phyloP scores from a whole-genome alignment of 2,113 vertebrate genomes.

The Elephantulus edwardii region DNA sequence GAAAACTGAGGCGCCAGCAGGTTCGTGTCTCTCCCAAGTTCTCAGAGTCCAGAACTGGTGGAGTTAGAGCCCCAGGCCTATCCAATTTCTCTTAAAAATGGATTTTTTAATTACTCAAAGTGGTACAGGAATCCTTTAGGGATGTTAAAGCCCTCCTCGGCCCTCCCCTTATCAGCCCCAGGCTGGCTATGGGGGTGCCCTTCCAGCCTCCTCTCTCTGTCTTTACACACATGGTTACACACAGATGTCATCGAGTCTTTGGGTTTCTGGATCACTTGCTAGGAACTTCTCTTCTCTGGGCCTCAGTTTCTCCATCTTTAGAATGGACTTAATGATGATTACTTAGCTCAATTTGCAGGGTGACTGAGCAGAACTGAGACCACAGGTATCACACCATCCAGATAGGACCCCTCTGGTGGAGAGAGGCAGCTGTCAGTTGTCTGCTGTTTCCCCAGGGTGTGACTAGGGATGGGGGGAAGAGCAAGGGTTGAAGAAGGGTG shows the following conservation, averaged over 20 bases:
- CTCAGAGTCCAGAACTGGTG: background rate
- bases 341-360: too few species aligned
- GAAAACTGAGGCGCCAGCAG: slow-evolving; percentile 28
- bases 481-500: too few species aligned
- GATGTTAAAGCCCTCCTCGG: background rate
- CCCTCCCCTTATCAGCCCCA: background rate
- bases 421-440: background rate
- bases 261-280: background rate
- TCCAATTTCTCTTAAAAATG: background rate
- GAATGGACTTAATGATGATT: background rate
- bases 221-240: background rate
- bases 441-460: fast-evolving
- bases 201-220: background rate
- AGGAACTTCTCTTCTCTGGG: too few species aligned
- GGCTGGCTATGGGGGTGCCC: background rate
- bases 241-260: fast-evolving
- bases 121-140: background rate
- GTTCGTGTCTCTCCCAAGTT: background rate
- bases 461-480: too few species aligned
- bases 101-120: background rate
- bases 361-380: background rate
- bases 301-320: background rate
- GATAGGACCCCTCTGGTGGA: too few species aligned
- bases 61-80: background rate
- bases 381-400: fast-evolving